Base-by-base conservation (phyloP, 2,797 vertebrate species). In the Okamejei kenojei region DNA sequence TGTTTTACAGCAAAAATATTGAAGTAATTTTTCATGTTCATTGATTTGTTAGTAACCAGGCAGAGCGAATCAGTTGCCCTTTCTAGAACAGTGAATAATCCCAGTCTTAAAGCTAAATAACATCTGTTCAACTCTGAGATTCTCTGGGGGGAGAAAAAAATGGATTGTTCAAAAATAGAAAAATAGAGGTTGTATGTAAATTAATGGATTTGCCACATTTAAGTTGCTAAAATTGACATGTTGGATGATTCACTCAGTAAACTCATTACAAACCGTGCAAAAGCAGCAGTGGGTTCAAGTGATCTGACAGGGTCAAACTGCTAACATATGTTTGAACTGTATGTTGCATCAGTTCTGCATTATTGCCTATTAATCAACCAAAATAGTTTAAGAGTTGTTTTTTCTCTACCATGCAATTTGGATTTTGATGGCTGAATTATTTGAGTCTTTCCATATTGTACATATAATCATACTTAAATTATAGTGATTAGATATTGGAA, bases 361-460 rank as follows among this genome's bases (percentile, higher is more conserved):
- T 68, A 68, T 7, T 88, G 13, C 23, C 15, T 10, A 35, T 68
- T 68, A 32, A 88, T 86, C 6, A 86, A 65, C 61, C 63, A 10
- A n/a, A 19, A 17, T 35, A 11, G n/a, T 21, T 88, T 35, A 68
- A 63, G 4, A 68, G 63, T 21, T 1, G 19, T 68, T 65, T 35
- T 68, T 88, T 84, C 81, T 29, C n/a, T 61, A 17, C 81, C 29
- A 21, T 65, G 13, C n/a, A 68, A 32, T 21, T 88, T 35, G 15
- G 84, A 88, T 35, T 68, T 68, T 35, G 84, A 88, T 88, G n/a
- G 7, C 80, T 88, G n/a, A 68, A 88, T 61, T 63, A 61, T 88
- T 88, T 88, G n/a, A n/a, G n/a, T 54, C 32, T 35, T 21, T 11
- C 17, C 17, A 17, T 17, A 86, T 86, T 35, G 63, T 68, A 68